phyloP scores from a whole-genome alignment of 2,113 vertebrate species.

The Cyphomyrus discorhynchus region DNA sequence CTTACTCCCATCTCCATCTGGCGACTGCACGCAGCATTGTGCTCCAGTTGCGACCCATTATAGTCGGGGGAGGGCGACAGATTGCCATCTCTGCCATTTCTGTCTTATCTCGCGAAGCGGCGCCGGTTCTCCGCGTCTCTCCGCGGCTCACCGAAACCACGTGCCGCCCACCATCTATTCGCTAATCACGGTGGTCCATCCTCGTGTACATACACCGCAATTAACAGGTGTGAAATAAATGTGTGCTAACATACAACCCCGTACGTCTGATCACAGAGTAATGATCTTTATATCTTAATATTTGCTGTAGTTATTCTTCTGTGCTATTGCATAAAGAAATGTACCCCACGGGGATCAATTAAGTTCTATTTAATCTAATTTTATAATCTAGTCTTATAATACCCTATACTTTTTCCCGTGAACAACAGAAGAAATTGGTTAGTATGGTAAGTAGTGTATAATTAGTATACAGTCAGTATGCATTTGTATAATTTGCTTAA shows the following conservation, averaged over 20 bases:
- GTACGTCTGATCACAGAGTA: neutral
- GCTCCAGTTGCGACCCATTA: conserved; percentile 5
- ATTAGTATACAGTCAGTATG: neutral
- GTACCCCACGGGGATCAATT: neutral
- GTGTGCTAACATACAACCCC: neutral
- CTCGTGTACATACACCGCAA: neutral
- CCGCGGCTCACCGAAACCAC: neutral
- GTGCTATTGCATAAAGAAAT: neutral
- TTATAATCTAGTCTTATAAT: neutral
- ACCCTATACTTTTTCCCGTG: neutral
- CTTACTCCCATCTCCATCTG: conserved; percentile 2
- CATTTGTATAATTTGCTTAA: neutral
- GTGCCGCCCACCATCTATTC: neutral
- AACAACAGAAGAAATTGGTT: neutral
- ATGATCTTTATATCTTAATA: neutral
- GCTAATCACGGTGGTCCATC: neutral
- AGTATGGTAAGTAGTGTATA: neutral
- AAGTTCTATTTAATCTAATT: neutral
- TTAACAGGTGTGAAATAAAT: neutral
- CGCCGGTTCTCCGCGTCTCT: neutral
- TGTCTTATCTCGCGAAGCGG: neutral
- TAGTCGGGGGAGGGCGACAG: conserved; percentile 9
- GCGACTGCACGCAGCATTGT: neutral
- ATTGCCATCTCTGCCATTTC: neutral
- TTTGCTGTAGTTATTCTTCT: neutral